Conservation (phyloP, 1,140 invertebrate species). For the Sycophila sp. region DNA sequence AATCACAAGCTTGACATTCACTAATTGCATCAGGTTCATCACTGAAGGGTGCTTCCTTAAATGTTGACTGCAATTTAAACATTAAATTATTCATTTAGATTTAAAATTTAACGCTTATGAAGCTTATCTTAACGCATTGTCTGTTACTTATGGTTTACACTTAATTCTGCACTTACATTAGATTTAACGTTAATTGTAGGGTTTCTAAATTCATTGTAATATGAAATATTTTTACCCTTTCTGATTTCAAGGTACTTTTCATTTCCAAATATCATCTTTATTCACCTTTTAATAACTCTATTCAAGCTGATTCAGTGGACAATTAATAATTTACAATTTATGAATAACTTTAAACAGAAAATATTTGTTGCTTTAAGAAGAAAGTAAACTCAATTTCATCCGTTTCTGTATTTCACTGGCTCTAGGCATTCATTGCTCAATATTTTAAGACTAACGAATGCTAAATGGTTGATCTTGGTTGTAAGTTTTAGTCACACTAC, state of each 20-base stretch:
- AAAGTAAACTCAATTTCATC: no score
- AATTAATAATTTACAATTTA: no score
- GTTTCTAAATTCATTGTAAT: conserved; percentile 3
- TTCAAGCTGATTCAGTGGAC: no score
- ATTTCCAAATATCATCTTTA: conserved; percentile 7
- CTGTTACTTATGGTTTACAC: not conserved
- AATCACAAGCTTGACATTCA: conserved; percentile 85
- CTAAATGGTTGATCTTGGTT: conserved; percentile 4
- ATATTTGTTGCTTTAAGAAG: no score
- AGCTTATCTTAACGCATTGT: no score
- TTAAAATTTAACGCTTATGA: no score
- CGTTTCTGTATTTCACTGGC: not conserved
- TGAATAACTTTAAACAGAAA: no score
- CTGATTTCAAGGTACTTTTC: not conserved
- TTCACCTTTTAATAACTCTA: no score
- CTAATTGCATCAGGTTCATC: conserved; percentile 83
- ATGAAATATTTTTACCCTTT: not conserved
- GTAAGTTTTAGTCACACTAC: conserved; percentile 23
- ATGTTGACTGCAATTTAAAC: conserved; percentile 76
- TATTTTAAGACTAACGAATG: not conserved
- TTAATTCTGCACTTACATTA: not conserved
- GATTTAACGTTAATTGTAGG: not conserved
- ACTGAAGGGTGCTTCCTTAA: conserved; percentile 87
- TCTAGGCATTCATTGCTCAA: not conserved
- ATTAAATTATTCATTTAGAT: no score